A percentile compares a stretch with the other conserved stretches of the same genome.
These are phyloP conservation scores for Bos javanicus DNA, from an alignment of 2,113 vertebrate genomes.

Conservation along the genomic window DNA sequence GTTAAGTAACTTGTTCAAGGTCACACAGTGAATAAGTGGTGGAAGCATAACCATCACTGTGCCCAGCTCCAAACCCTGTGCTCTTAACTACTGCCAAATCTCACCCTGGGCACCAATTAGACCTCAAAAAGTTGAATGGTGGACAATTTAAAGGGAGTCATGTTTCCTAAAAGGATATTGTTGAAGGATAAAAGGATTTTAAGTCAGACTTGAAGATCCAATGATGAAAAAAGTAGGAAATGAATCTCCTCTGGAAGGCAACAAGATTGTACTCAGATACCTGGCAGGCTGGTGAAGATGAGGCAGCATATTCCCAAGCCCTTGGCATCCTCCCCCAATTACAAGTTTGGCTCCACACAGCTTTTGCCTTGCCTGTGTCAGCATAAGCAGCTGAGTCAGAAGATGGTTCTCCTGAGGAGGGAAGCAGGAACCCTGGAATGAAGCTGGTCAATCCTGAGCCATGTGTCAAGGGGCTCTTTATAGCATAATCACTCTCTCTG, in stretches of 20 bases:
- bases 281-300: background rate
- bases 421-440: background rate
- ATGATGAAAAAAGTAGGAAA: background rate
- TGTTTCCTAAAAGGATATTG: background rate
- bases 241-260: background rate
- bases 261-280: background rate
- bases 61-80: background rate
- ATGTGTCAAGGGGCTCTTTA: rapidly evolving
- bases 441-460: background rate
- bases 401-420: background rate
- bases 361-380: background rate
- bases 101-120: background rate
- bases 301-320: background rate
- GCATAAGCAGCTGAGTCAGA: background rate
- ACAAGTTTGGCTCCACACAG: no score
- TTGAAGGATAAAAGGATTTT: background rate
- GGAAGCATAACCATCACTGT: background rate
- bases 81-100: background rate
- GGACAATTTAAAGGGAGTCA: background rate
- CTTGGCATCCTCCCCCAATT: background rate
- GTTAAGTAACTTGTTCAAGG: background rate
- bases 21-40: background rate
- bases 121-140: background rate
- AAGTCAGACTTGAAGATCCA: background rate
- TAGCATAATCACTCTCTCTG: background rate